Base-by-base conservation (phyloP, 2,888 invertebrate species). In the Diloba caeruleocephala region DNA sequence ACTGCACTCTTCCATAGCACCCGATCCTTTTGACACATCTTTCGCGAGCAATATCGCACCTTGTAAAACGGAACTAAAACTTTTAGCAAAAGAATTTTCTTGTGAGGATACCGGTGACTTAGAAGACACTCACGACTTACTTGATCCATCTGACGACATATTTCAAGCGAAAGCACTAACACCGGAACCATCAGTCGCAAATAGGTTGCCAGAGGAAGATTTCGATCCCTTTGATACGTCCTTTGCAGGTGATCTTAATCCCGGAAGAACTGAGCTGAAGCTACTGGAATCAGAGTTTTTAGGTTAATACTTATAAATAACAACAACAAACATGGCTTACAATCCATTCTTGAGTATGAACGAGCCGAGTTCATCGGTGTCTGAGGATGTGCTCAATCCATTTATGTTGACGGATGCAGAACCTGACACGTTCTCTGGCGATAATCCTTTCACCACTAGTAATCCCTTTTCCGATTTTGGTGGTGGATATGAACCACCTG, bases 11-110 rank as follows among this genome's bases (percentile, higher is more conserved):
- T 95, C 95, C 0, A 88, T 94, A n/a, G 44, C 92, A 69, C 84
- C 89, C 6, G 98, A 98, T 90, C 98, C 98, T 0, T 98, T 98
- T 81, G 98, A 98, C 80, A 98, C 98, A 0, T 97, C 98, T 0
- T 96, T 97, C 72, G 97, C 97, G 0, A 94, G 93, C 50, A 96
- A 96, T 78, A 95, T 97, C 45, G 91, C 95, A 41, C 97, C 97
- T 0, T 96, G 97, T 2, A 96, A 95, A 85, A 96, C 97, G 1
- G 97, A 97, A 84, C 90, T 97, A 7, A 97, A 96, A 81, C 85
- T 97, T 28, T 80, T 97, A 13, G 97, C 97, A 69, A 96, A 94
- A 81, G 97, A 97, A 80, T 92, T 97, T 51, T 96, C 96, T 69
- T 93, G 95, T 52, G 89, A 94, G 41, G 89, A 90, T 13, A 64